Evolutionary conservation across 35 echinoderm and acorn worm species (phyloP).

Genomic region (Apostichopus parvimensis): DNA sequence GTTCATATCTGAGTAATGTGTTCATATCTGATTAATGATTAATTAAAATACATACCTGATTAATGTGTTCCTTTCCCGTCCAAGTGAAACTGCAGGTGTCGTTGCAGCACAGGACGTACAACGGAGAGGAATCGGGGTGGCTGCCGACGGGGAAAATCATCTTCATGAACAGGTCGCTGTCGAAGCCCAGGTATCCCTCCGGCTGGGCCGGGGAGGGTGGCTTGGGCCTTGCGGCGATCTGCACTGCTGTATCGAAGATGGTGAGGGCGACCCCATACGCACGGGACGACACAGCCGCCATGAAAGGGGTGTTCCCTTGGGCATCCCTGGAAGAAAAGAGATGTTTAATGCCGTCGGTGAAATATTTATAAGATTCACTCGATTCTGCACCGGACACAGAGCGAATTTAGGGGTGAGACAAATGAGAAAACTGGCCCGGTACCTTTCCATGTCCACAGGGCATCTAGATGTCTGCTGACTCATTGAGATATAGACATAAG

Average conservation of each 20-base stretch:
- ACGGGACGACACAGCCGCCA: slow-evolving; percentile 82
- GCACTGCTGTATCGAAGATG: slow-evolving; percentile 75
- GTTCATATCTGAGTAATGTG: no score
- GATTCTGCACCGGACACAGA: no score
- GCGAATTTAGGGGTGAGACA: no score
- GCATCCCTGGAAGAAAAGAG: slow-evolving; percentile 80
- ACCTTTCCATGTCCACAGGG: no score
- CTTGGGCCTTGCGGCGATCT: slow-evolving; percentile 65
- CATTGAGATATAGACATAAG: no score
- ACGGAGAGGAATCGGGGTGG: slow-evolving; percentile 80
- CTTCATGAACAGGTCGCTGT: slow-evolving; percentile 72
- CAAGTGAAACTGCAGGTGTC: slow-evolving; percentile 99
- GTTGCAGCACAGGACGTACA: slow-evolving; percentile 91
- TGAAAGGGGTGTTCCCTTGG: slow-evolving; percentile 94
- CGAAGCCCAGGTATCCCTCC: slow-evolving; percentile 49
- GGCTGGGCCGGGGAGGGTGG: slow-evolving; percentile 28
- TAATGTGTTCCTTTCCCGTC: slow-evolving; percentile 98
- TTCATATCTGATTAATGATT: no score
- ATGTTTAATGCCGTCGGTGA: no score
- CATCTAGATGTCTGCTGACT: no score
- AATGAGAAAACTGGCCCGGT: no score
- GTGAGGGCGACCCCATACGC: slow-evolving; percentile 86
- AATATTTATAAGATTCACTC: no score
- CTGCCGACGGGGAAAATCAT: slow-evolving; percentile 90
- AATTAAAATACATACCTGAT: slow-evolving; percentile 65